These are phyloP conservation scores for Bufo gargarizans DNA, from an alignment of 2,113 vertebrate genomes.

Conservation along the genomic window DNA sequence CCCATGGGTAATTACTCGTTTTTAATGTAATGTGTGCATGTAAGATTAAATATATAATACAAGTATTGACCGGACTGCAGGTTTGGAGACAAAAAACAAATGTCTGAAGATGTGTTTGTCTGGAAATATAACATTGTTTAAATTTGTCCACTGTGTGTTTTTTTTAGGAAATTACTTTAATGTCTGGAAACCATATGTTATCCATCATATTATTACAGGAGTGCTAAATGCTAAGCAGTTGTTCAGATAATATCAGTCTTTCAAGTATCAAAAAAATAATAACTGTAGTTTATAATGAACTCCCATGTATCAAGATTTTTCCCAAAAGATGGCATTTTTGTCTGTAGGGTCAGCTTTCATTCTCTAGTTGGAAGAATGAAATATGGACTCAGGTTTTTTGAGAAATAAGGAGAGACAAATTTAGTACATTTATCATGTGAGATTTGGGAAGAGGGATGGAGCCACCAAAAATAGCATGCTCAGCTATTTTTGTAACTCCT, in stretches of 20 bases:
- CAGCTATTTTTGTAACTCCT: no score
- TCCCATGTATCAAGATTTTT: not conserved
- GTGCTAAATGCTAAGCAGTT: not conserved
- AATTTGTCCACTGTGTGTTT: slow-evolving; percentile 20
- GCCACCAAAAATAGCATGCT: no score
- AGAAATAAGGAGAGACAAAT: no score
- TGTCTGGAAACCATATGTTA: not conserved
- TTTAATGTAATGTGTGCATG: slow-evolving; percentile 59
- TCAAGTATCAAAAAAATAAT: not conserved
- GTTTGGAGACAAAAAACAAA: slow-evolving; percentile 57
- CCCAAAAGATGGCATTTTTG: not conserved
- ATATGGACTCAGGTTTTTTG: not conserved
- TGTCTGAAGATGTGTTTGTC: slow-evolving; percentile 20
- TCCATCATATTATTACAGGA: not conserved
- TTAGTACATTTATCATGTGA: no score
- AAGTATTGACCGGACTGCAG: slow-evolving; percentile 58
- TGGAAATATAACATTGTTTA: slow-evolving; percentile 43
- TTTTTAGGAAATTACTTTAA: not conserved
- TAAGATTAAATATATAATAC: slow-evolving; percentile 60
- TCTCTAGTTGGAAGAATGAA: not conserved
- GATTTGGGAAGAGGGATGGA: no score
- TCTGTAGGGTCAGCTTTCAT: not conserved
- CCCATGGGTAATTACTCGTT: slow-evolving; percentile 60
- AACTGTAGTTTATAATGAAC: not conserved
- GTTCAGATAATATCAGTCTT: not conserved